Evolutionary conservation across 2,113 vertebrate genomes (phyloP), one percentile per base, ranked within the genome.

Genomic region (Indicator indicator): DNA sequence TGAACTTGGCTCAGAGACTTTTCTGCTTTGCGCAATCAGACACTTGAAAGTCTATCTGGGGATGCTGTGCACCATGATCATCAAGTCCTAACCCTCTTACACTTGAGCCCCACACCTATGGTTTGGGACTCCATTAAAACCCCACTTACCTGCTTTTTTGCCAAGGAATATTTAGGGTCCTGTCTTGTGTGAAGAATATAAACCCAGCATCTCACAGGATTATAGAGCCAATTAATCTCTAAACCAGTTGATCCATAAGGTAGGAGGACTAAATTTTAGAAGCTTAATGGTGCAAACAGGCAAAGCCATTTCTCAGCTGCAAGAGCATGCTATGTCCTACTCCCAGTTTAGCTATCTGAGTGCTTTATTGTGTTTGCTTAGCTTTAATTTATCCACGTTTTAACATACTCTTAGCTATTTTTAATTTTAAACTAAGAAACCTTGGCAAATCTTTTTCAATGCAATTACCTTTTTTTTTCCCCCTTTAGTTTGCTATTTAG

Each of bases 381-480:
- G 86, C 89, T 96, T 95, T 95, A 88, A 88, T 93, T 92, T 92
- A 74, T 94, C 90, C 73, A 62, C n/a, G 21, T 71, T 96, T 95
- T 93, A 92, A 72, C 36, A 81, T 68, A 59, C 36, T 93, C 60
- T 83, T 92, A 84, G 77, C 76, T 91, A 86, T 30, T 96, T 94
- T 93, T 89, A 90, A 91, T 96, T 91, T 94, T 90, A 89, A 93
- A 84, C 75, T 80, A 95, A 97, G 93, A 95, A 95, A 88, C n/a
- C 13, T 58, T 75, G 82, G 48, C 59, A 92, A 96, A 94, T 90
- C 33, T 67, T 68, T 92, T 93, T 68, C 70, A 92, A 52, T 72
- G 68, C 89, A 96, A 96, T 95, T 94, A 89, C 48, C 86, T 59
- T 93, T 95, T 93, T 95, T 94, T 93, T 94, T 94, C 93, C 93